Evolutionary conservation across 2,888 invertebrate species (phyloP).

Genomic region (Agonum fuliginosum): DNA sequence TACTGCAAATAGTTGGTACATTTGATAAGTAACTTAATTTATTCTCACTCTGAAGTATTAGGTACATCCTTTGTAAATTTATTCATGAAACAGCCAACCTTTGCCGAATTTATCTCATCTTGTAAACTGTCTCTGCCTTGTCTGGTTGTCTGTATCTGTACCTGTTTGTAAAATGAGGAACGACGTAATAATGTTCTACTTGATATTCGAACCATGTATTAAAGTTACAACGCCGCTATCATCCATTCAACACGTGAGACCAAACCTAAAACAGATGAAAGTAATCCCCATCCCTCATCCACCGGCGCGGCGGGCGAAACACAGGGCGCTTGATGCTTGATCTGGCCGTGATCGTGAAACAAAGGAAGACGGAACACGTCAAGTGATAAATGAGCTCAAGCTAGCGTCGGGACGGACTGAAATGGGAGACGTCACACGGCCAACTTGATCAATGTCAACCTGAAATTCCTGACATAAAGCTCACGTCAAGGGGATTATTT

Average conservation of each 20-base stretch:
- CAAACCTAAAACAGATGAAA: constrained; percentile 14
- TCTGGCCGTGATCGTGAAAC: constrained; percentile 26
- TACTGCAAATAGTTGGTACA: too few species aligned
- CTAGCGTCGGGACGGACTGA: constrained; percentile 6
- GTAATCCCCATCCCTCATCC: constrained; percentile 4
- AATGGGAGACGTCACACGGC: constrained; percentile 26
- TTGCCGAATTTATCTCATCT: too few species aligned
- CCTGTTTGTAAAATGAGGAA: too few species aligned
- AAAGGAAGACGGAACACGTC: not conserved
- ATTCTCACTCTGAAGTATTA: too few species aligned
- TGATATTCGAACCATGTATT: not conserved
- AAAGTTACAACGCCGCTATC: not conserved
- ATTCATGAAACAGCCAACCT: too few species aligned
- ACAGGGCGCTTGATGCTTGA: not conserved
- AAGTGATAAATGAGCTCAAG: not conserved
- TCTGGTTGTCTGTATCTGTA: too few species aligned
- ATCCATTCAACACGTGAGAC: constrained; percentile 22
- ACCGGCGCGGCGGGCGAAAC: not conserved
- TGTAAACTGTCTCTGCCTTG: too few species aligned
- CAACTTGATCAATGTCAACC: constrained; percentile 40
- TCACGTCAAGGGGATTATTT: constrained; percentile 16
- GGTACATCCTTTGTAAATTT: too few species aligned
- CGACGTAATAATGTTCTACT: too few species aligned
- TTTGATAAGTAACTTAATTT: too few species aligned
- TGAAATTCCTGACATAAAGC: constrained; percentile 13